Conservation (phyloP, 1,140 invertebrate species). For the Homarus americanus region DNA sequence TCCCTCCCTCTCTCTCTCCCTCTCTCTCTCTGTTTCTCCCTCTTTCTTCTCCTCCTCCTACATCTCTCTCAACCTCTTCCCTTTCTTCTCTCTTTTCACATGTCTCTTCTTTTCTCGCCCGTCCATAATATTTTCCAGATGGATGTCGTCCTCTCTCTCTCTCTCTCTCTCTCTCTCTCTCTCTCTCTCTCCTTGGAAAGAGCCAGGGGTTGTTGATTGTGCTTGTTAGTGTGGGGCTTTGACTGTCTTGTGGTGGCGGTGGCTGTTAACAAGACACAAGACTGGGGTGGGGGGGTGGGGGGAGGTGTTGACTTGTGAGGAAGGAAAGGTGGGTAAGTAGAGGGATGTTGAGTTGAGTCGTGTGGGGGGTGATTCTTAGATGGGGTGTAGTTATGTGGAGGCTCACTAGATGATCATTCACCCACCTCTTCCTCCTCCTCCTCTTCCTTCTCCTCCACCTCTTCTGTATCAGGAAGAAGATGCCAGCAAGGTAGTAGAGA, state of each 20-base stretch:
- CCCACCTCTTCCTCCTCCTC: too few species aligned
- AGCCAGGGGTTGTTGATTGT: constrained; percentile 6
- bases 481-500: too few species aligned
- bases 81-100: background rate
- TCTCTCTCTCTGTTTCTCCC: background rate
- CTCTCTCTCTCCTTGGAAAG: background rate
- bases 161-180: background rate
- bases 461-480: too few species aligned
- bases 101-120: background rate
- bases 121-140: background rate
- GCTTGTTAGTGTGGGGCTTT: constrained; percentile 14
- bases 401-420: too few species aligned
- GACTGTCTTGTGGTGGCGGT: background rate
- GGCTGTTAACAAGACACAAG: too few species aligned
- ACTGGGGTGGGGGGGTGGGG: too few species aligned
- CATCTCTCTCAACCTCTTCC: background rate
- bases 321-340: too few species aligned
- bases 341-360: too few species aligned
- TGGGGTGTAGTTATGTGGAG: too few species aligned
- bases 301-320: too few species aligned
- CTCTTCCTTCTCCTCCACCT: too few species aligned
- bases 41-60: background rate
- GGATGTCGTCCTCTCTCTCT: constrained; percentile 20
- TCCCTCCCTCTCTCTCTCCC: background rate
- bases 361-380: too few species aligned